Evolutionary conservation across 2,113 vertebrate species (phyloP), one percentile per base, ranked within the genome.

Genomic region (Monopterus albus): DNA sequence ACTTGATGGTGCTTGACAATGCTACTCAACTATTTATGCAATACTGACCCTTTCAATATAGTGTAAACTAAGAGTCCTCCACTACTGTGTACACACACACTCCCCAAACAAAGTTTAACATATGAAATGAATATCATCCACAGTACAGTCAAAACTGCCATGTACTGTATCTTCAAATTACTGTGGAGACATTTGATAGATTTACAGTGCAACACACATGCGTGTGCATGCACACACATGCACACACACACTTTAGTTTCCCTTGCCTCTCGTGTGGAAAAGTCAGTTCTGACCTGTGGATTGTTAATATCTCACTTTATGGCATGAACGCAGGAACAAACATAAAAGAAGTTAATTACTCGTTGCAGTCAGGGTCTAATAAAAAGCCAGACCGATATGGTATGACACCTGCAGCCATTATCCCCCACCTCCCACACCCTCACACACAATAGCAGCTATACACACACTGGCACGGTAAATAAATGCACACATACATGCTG

Each of bases 331-430:
- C 74, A 55, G 76, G 76, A 84, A 59, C 84, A 89, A 88, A 88
- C 84, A 81, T 86, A 80, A 47, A 57, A 82, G 87, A 87, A 89
- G 89, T 87, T 91, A 91, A 91, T 89, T 89, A 91, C 72, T 85
- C 40, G 20, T 85, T 81, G 72, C 84, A 83, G 87, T 82, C 74
- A 87, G 82, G 76, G 78, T 69, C 82, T 83, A 87, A 88, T 88
- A 91, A 87, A 89, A 86, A 61, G 78, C 77, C 43, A 51, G 42
- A 55, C 75, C 17, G 76, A 87, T 87, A 89, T 84, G 80, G 45
- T 73, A 75, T 86, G 78, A 81, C 86, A 88, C 89, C 89, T 81
- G 64, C 72, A 91, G 87, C 84, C 59, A 85, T 87, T 79, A 87
- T 69, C 69, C 28, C 21, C 21, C 63, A 35, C 58, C 15, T 6